These are phyloP conservation scores for Protaetia brevitarsis DNA, from an alignment of 1,140 invertebrate species.

Conservation along the genomic window DNA sequence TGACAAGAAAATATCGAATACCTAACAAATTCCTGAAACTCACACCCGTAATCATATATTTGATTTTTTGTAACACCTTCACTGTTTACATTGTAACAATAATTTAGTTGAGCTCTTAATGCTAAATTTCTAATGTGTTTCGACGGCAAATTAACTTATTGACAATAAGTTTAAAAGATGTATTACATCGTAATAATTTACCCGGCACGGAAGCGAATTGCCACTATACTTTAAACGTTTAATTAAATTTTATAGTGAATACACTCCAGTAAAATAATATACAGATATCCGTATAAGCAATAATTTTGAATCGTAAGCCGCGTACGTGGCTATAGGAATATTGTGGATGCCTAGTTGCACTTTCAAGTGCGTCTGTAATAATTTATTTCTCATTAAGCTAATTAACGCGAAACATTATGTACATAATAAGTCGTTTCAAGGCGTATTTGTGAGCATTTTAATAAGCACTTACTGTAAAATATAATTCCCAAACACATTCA, in stretches of 20 bases:
- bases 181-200: background rate
- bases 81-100: too few species aligned
- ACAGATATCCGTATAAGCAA: background rate
- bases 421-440: slow-evolving; percentile 15
- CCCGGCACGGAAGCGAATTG: background rate
- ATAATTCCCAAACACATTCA: too few species aligned
- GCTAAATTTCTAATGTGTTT: background rate
- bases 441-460: background rate
- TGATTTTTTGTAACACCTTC: too few species aligned
- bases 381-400: slow-evolving; percentile 14
- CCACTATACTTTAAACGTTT: background rate
- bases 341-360: background rate
- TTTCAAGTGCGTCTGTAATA: background rate
- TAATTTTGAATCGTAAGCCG: background rate
- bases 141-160: background rate
- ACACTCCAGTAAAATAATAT: background rate
- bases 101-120: too few species aligned
- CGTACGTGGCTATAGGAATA: background rate
- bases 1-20: too few species aligned
- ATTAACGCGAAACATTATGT: slow-evolving; percentile 6
- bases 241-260: background rate
- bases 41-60: too few species aligned
- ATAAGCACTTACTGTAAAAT: too few species aligned
- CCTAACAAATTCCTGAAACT: too few species aligned
- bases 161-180: background rate